These are phyloP conservation scores for Aix galericulata DNA, from an alignment of 2,113 vertebrate species.

Conservation along the genomic window DNA sequence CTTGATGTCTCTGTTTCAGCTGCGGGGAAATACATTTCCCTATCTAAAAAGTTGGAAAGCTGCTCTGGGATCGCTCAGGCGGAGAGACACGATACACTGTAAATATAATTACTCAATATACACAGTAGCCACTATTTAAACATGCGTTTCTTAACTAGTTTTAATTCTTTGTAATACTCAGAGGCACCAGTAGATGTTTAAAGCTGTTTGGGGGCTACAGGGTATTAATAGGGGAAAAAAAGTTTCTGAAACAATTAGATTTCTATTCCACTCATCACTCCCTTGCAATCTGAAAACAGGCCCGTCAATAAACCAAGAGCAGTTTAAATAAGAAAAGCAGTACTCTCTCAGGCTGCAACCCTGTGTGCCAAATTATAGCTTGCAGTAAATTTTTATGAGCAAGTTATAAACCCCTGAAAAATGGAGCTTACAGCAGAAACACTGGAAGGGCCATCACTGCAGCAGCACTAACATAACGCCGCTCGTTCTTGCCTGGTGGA, in stretches of 20 bases:
- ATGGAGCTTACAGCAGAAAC: constrained; percentile 39
- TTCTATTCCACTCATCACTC: constrained; percentile 48
- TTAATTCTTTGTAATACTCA: constrained; percentile 36
- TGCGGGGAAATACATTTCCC: background rate
- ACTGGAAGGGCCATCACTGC: constrained; percentile 4
- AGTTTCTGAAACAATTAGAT: constrained; percentile 55
- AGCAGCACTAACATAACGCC: background rate
- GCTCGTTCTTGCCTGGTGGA: background rate
- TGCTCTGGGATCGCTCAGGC: background rate
- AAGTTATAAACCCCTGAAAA: constrained; percentile 70
- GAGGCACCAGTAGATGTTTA: constrained; percentile 48
- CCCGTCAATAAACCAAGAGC: constrained; percentile 50
- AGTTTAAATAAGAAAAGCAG: constrained; percentile 60
- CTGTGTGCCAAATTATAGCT: constrained; percentile 59
- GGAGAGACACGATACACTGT: background rate
- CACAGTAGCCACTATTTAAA: constrained; percentile 48
- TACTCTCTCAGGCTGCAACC: constrained; percentile 45
- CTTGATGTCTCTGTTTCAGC: background rate
- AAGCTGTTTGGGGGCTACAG: constrained; percentile 20
- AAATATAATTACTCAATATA: background rate
- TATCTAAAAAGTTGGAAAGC: background rate
- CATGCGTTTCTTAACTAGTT: background rate
- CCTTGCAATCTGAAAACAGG: constrained; percentile 49
- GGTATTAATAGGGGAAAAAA: background rate
- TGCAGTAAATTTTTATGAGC: constrained; percentile 61